phyloP scores from a whole-genome alignment of 2,888 invertebrate species.

The Dastarcus helophoroides region DNA sequence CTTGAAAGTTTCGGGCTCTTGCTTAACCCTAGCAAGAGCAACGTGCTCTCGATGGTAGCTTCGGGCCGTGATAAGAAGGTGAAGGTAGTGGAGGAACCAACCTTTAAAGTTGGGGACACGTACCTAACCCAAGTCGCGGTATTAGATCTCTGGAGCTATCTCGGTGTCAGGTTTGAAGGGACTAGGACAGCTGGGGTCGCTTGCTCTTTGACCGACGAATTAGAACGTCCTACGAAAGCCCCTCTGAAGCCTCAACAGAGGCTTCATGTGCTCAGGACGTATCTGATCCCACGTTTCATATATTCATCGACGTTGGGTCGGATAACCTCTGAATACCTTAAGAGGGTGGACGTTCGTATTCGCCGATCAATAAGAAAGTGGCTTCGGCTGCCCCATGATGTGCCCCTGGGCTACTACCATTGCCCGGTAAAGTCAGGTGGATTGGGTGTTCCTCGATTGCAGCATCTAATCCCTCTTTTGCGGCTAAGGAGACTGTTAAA shows the following conservation, averaged over 20 bases:
- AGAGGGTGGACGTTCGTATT: conserved; percentile 21
- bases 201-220: neutral
- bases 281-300: neutral
- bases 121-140: neutral
- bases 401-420: conserved; percentile 25
- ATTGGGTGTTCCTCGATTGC: conserved; percentile 19
- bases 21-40: conserved; percentile 24
- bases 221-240: neutral
- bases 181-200: neutral
- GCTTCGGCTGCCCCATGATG: conserved; percentile 23
- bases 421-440: conserved; percentile 20
- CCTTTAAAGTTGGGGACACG: conserved; percentile 7
- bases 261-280: neutral
- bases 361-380: conserved; percentile 22
- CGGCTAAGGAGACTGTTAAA: too few relatives aligned
- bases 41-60: conserved; percentile 13
- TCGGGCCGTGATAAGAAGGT: neutral
- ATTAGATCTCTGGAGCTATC: conserved; percentile 22
- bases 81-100: neutral
- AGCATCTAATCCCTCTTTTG: conserved; percentile 12
- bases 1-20: too few relatives aligned
- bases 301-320: neutral
- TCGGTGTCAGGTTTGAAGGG: conserved; percentile 22
- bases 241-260: conserved; percentile 1
- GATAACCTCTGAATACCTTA: conserved; percentile 10